Evolutionary conservation across 2,888 invertebrate species (phyloP).

Genomic region (Saturnia pavonia): DNA sequence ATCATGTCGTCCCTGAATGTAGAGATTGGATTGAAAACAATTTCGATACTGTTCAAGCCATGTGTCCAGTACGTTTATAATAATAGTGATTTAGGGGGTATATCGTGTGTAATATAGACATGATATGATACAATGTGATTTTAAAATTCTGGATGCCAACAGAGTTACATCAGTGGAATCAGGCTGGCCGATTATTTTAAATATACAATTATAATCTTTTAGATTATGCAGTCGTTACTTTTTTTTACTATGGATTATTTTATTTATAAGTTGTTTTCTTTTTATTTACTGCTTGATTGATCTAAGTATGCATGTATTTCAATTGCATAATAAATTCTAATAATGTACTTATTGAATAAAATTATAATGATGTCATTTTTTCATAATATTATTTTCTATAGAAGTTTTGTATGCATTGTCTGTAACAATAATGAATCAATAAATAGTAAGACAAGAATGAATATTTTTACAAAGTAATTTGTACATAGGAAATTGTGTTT

Average conservation of each 20-base stretch:
- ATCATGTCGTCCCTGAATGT: neutral
- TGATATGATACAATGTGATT: neutral
- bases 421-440: slow-evolving; percentile 77
- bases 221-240: slow-evolving; percentile 34
- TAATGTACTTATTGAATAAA: slow-evolving; percentile 74
- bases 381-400: slow-evolving; percentile 72
- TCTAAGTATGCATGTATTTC: slow-evolving; percentile 42
- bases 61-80: neutral
- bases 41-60: neutral
- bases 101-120: slow-evolving; percentile 4
- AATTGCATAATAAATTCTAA: slow-evolving; percentile 54
- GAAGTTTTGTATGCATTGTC: slow-evolving; percentile 74
- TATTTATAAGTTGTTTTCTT: slow-evolving; percentile 54
- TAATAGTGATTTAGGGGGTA: neutral
- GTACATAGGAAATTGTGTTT: slow-evolving; percentile 81
- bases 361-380: slow-evolving; percentile 70
- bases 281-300: slow-evolving; percentile 38
- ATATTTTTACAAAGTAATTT: slow-evolving; percentile 82
- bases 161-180: slow-evolving; percentile 30
- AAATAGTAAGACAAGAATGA: slow-evolving; percentile 78
- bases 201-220: slow-evolving; percentile 1
- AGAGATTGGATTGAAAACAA: neutral
- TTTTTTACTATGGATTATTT: slow-evolving; percentile 47
- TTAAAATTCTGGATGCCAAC: neutral
- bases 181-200: slow-evolving; percentile 37